Base-by-base conservation (phyloP, 1,140 invertebrate genomes). In the Pygmarrhopalites habei region DNA sequence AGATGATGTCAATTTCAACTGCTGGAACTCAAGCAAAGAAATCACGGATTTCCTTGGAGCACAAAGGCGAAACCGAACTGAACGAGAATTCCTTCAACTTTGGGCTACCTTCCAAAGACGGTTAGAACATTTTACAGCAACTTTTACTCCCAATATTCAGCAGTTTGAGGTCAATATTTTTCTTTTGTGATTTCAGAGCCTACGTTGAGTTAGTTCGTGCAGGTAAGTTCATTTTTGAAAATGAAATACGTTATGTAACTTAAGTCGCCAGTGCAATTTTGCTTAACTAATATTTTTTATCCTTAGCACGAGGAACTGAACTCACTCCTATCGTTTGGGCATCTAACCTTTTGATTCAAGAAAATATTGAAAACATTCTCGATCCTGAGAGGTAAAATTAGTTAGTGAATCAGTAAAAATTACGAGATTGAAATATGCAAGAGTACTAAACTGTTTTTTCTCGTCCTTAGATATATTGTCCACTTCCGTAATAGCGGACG, bases 1-100 rank as follows among this genome's bases (percentile, higher is more conserved):
- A 15, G 74, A 76, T 66, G 75, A 76, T 67, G 74, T 76, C n/a
- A 72, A 75, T 62, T 69, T 75, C 55, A 70, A 72, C 56, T 75
- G 74, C 66, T 75, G 74, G 74, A 75, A 75, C 64, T 66, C 72
- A 19, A 74, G 73, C 14, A 62, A 67, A 28, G 74, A 76, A 52
- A 74, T 76, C 57, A 63, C 65, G 15, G 65, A 73, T 35, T 75
- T 73, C 68, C 64, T 76, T 62, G 64, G 32, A 2, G 68, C 64
- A 26, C 69, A 73, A 61, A 57, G 69, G 21, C 28, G 67, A 28
- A 72, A 72, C 43, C 26, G 71, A 63, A 70, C 67, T 3, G 71
- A 75, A 41, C 57, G 70, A 44, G 74, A 75, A 58, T 75, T 74
- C 61, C 58, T 73, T 30, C 65, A 72, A 26, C 67, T 74, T 19